A percentile compares a stretch with the other conserved stretches of the same genome.
Conservation (phyloP, 2,113 vertebrate genomes). For the Eclectus roratus region DNA sequence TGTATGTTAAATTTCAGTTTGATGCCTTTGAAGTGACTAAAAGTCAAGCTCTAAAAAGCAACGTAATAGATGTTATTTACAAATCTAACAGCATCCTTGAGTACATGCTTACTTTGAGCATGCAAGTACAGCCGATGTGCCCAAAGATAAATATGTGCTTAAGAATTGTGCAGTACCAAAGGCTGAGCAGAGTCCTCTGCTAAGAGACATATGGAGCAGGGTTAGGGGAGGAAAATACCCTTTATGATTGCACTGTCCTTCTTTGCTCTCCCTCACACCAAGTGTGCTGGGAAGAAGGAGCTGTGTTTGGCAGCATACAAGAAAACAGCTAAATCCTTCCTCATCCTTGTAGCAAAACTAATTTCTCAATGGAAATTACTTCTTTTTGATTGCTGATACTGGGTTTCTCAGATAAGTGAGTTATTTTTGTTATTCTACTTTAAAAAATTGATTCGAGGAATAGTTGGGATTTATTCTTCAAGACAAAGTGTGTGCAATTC, state of each 20-base stretch:
- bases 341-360: background rate
- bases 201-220: background rate
- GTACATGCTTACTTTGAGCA: background rate
- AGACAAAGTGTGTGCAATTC: background rate
- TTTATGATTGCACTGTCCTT: background rate
- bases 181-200: conserved; percentile 6
- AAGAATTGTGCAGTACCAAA: background rate
- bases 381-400: background rate
- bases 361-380: background rate
- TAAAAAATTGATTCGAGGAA: background rate
- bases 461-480: background rate
- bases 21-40: background rate
- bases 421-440: background rate
- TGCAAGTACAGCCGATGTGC: conserved; percentile 11
- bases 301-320: background rate
- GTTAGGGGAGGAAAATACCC: background rate
- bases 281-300: background rate
- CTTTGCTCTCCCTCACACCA: background rate
- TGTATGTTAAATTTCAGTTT: background rate
- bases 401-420: background rate
- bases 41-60: conserved; percentile 30
- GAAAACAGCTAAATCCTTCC: background rate
- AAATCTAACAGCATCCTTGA: background rate
- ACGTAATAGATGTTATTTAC: background rate
- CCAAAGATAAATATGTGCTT: conserved; percentile 18